These are phyloP conservation scores for Aurelia aurita DNA, from an alignment of 30 jellyfish, hydroid and myxozoan genomes.

Conservation along the genomic window DNA sequence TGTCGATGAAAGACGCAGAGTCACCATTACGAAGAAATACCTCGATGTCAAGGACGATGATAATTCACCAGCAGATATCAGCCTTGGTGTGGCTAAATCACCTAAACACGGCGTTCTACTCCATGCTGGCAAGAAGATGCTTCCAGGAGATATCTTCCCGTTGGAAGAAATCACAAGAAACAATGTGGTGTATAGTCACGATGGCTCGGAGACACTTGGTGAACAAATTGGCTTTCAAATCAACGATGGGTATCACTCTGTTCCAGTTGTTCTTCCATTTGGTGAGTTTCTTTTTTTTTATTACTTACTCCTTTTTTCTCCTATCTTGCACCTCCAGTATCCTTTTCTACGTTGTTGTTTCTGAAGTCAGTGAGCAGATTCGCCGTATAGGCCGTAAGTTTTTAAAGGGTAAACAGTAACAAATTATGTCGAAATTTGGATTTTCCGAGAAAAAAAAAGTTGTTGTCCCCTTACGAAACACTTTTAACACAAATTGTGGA, in stretches of 20 bases:
- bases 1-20: conserved; percentile 77
- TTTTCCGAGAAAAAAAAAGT: too few relatives aligned
- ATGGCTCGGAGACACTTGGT: conserved; percentile 83
- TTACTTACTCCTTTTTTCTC: too few relatives aligned
- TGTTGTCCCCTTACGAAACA: too few relatives aligned
- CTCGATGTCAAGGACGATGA: conserved; percentile 83
- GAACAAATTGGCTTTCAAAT: conserved; percentile 74
- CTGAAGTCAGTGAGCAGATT: too few relatives aligned
- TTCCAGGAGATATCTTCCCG: conserved; percentile 74
- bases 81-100: conserved; percentile 51
- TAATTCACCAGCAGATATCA: conserved; percentile 73
- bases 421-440: too few relatives aligned
- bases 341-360: too few relatives aligned
- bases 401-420: too few relatives aligned
- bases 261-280: conserved; percentile 67
- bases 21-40: conserved; percentile 54
- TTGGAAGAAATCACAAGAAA: conserved; percentile 68
- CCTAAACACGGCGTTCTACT: conserved; percentile 87
- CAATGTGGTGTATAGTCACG: conserved; percentile 82
- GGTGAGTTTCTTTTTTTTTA: conserved; percentile 71
- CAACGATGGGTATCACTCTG: conserved; percentile 83
- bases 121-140: conserved; percentile 54
- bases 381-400: too few relatives aligned
- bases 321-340: too few relatives aligned
- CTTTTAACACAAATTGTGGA: too few relatives aligned